Percentiles rank a stretch among this genome's conserved stretches.
Conservation (phyloP, 1,140 invertebrate species). For the Microplitis demolitor region DNA sequence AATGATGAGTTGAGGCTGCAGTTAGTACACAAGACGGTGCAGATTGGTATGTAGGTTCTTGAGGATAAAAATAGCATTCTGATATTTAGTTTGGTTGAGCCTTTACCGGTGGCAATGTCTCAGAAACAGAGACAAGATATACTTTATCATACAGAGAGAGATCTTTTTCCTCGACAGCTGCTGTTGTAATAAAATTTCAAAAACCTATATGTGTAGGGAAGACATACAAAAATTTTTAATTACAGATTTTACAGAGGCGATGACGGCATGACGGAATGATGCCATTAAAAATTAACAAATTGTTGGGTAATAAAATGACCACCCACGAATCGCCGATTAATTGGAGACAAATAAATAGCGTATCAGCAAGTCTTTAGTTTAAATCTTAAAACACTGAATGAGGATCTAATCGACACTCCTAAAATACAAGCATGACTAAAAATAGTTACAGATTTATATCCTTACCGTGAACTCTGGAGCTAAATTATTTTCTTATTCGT, state of each 20-base stretch:
- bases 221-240: no score
- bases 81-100: conserved; percentile 47
- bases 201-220: no score
- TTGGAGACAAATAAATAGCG: no score
- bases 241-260: no score
- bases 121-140: not conserved
- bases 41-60: conserved; percentile 55
- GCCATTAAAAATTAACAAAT: no score
- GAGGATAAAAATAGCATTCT: conserved; percentile 55
- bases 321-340: no score
- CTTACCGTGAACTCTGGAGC: conserved; percentile 53
- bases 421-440: conserved; percentile 33
- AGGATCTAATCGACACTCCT: no score
- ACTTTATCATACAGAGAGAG: not conserved
- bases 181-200: no score
- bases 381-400: no score
- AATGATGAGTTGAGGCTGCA: conserved; percentile 24
- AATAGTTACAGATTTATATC: conserved; percentile 48
- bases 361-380: no score
- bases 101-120: conserved; percentile 21
- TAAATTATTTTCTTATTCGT: conserved; percentile 44
- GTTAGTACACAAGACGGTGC: conserved; percentile 23
- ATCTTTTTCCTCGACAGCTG: not conserved
- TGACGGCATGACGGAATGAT: no score
- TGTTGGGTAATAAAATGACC: no score